Base-by-base conservation (phyloP, 2,888 invertebrate species). In the Meteorus colon region DNA sequence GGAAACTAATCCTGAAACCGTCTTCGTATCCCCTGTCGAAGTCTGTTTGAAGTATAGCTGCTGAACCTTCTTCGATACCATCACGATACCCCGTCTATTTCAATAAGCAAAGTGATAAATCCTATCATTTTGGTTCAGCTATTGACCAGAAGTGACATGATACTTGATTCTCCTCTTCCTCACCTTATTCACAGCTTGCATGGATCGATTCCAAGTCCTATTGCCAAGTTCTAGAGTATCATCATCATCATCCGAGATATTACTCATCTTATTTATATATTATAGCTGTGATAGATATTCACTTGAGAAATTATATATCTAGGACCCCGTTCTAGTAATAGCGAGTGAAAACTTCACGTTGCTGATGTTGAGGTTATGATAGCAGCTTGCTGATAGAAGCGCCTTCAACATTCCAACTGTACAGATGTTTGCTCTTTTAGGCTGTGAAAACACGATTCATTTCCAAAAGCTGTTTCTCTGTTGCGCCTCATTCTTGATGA, bases 11-110 rank as follows among this genome's bases (percentile, higher is more conserved):
- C 77, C 88, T 87, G 48, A 95, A 92, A 1, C 94, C 95, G 84
- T 93, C 92, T 76, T 89, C 88, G 86, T 93, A 96, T 1, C 95
- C 95, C 75, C 86, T 85, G 83, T 95, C 93, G 86, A 96, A 96
- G 85, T 93, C 92, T 27, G 90, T 85, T 89, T 96, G 95, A 82
- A 93, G 94, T 68, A 91, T 91, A 71, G 91, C 89, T 24, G 92
- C 91, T 79, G 92, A 91, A 0, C 95, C 95, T 85, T 92, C 93
- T 45, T 91, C 89, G 76, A 93, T 91, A 29, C 95, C 95, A 87
- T 95, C 94, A 83, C 92, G 91, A 83, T 92, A 95, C 59, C 94
- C 94, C 81, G 90, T 89, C 95, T 95, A 81, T 29, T 84, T 79
- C 73, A 74, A 67, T 31, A 84, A 77, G 75, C 73, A 37, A 19